Conservation (phyloP, 1,140 invertebrate species). For the Cylas formicarius region DNA sequence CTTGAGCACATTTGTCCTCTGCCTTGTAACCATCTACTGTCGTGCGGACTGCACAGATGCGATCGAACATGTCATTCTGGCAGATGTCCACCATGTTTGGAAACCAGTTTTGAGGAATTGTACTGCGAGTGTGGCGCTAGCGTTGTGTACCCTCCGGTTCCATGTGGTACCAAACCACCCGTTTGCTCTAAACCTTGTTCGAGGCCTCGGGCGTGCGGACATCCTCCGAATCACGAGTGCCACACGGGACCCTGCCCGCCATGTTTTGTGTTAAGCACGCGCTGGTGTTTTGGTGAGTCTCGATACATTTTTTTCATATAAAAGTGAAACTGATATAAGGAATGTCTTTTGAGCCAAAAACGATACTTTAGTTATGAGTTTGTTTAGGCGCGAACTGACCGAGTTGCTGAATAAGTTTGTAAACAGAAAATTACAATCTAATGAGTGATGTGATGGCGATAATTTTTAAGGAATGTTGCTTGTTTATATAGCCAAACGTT, state of each 20-base stretch:
- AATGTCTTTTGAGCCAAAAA: too few species aligned
- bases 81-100: conserved; percentile 75
- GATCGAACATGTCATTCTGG: conserved; percentile 82
- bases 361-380: too few species aligned
- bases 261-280: conserved; percentile 71
- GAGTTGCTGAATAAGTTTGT: too few species aligned
- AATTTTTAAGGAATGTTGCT: too few species aligned
- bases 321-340: too few species aligned
- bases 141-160: conserved; percentile 81
- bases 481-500: too few species aligned
- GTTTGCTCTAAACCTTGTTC: conserved; percentile 70
- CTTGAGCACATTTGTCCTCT: conserved; percentile 78
- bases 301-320: too few species aligned
- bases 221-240: conserved; percentile 72
- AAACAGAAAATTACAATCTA: too few species aligned
- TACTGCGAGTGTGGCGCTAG: conserved; percentile 84
- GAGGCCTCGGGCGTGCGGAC: conserved; percentile 70
- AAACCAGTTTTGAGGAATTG: conserved; percentile 79
- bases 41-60: conserved; percentile 83
- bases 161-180: conserved; percentile 81
- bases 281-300: conserved; percentile 37
- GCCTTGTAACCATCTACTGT: conserved; percentile 71
- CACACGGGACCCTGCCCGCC: conserved; percentile 83
- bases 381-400: too few species aligned
- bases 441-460: too few species aligned